Evolutionary conservation across 2,888 invertebrate genomes (phyloP).

Genomic region (Netelia inedita): DNA sequence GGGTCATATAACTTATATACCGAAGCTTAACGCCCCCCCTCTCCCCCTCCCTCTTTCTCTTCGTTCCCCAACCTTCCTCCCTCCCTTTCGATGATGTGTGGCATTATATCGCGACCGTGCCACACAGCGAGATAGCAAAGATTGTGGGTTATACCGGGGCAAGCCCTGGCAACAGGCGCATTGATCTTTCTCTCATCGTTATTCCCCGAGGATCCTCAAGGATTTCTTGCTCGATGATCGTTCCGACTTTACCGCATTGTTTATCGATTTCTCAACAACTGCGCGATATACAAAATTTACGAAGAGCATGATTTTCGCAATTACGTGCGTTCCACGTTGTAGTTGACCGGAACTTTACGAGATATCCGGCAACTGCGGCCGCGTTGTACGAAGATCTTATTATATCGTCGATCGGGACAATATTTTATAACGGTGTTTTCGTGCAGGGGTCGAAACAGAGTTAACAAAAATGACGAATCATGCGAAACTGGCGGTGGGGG

Average conservation of each 20-base stretch:
- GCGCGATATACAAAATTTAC: neutral
- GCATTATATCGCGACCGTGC: slow-evolving; percentile 68
- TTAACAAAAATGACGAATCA: neutral
- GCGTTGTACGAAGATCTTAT: neutral
- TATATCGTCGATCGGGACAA: neutral
- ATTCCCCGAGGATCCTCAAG: slow-evolving; percentile 30
- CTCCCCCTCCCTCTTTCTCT: too few relatives aligned
- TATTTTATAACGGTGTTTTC: neutral
- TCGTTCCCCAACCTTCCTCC: too few relatives aligned
- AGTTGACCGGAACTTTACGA: neutral
- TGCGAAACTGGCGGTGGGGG: neutral
- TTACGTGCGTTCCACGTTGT: neutral
- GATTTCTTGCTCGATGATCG: neutral
- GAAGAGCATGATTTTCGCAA: neutral
- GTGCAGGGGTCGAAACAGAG: neutral
- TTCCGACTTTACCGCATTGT: slow-evolving; percentile 5
- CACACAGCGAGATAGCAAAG: slow-evolving; percentile 28
- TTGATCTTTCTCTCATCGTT: slow-evolving; percentile 41
- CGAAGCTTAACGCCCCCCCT: too few relatives aligned
- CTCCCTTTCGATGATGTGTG: slow-evolving; percentile 59
- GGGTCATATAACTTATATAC: slow-evolving; percentile 42
- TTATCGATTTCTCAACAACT: neutral
- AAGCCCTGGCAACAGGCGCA: slow-evolving; percentile 34
- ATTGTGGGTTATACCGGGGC: slow-evolving; percentile 66
- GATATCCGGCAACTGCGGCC: neutral